Evolutionary conservation across 2,888 invertebrate genomes (phyloP).

Genomic region (Doris montereyensis): DNA sequence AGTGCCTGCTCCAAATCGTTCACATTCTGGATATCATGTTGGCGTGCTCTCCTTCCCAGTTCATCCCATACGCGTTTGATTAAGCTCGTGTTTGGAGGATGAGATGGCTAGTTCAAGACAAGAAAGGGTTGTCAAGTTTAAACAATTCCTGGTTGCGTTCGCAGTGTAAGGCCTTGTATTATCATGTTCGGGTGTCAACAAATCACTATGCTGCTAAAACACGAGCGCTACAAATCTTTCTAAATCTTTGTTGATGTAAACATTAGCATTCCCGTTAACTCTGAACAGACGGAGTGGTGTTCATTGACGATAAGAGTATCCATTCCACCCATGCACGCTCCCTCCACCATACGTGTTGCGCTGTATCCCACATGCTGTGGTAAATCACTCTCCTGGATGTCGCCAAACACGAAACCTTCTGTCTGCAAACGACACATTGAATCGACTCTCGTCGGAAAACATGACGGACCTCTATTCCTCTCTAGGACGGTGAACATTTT

Average conservation of each 20-base stretch:
- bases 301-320: background rate
- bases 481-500: background rate
- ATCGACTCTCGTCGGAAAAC: background rate
- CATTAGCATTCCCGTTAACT: background rate
- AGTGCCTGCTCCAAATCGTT: too few species aligned
- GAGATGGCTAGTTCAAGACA: conserved; percentile 20
- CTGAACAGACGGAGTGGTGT: conserved; percentile 5
- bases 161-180: conserved; percentile 9
- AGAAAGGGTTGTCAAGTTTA: conserved; percentile 3
- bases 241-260: background rate
- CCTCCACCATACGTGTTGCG: conserved; percentile 18
- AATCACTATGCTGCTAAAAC: background rate
- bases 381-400: background rate
- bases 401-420: background rate
- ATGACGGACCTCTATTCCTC: background rate
- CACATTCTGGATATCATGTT: too few species aligned
- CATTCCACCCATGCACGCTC: conserved; percentile 6
- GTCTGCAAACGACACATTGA: conserved; percentile 20
- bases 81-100: background rate
- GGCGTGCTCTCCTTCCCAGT: background rate
- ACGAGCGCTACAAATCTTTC: conserved; percentile 3
- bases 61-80: conserved; percentile 23
- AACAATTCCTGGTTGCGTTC: conserved; percentile 2
- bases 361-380: background rate
- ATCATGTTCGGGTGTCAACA: conserved; percentile 3